phyloP scores from a whole-genome alignment of 2,797 vertebrate genomes.

The Paratrypauchen microcephalus region DNA sequence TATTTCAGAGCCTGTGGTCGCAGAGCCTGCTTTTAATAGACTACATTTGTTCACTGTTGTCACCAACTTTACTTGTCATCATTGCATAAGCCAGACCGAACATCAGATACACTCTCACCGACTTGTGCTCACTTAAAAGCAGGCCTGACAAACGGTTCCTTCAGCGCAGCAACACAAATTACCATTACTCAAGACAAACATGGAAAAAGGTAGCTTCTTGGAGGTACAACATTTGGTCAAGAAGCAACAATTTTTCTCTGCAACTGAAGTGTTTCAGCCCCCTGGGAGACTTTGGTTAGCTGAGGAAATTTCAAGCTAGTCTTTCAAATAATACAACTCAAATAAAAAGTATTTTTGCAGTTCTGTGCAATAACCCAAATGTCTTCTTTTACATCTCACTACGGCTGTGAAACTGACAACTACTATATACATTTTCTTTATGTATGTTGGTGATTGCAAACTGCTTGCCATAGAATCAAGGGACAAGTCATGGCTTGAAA shows the following conservation, averaged over 20 bases:
- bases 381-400: too few species aligned
- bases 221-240: slow-evolving; percentile 29
- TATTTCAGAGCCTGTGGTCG: slow-evolving; percentile 38
- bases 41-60: slow-evolving; percentile 35
- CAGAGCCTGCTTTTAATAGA: slow-evolving; percentile 35
- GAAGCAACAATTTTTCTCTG: slow-evolving; percentile 32
- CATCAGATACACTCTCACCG: slow-evolving; percentile 29
- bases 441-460: too few species aligned
- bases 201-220: slow-evolving; percentile 13
- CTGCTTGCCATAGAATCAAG: too few species aligned
- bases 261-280: slow-evolving; percentile 36
- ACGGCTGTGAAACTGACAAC: too few species aligned
- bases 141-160: slow-evolving; percentile 20
- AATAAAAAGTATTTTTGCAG: too few species aligned
- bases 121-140: slow-evolving; percentile 21
- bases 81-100: slow-evolving; percentile 52
- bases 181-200: slow-evolving; percentile 2
- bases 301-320: too few species aligned
- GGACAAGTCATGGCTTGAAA: too few species aligned
- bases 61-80: slow-evolving; percentile 32
- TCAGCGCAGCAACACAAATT: neutral
- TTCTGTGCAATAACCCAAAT: too few species aligned
- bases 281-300: slow-evolving; percentile 1
- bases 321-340: too few species aligned
- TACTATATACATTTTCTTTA: neutral